phyloP scores from a whole-genome alignment of 2,888 invertebrate genomes.

The Caenorhabditis sp. region DNA sequence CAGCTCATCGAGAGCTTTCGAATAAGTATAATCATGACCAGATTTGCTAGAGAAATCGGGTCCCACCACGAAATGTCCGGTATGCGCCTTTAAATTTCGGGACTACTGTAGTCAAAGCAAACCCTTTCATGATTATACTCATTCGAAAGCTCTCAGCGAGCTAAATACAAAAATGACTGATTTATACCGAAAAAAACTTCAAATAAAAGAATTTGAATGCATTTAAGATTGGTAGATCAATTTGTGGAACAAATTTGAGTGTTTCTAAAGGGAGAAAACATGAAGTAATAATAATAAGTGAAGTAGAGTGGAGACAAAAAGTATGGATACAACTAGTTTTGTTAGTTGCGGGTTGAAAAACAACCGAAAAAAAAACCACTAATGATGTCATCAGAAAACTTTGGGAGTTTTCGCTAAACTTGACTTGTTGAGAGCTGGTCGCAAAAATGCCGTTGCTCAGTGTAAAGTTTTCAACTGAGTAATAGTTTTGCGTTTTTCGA shows the following conservation, averaged over 20 bases:
- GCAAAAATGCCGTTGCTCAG: too few relatives aligned
- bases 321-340: conserved; percentile 3
- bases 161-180: neutral
- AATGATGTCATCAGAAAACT: too few relatives aligned
- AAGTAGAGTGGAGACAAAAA: neutral
- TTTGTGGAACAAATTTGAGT: neutral
- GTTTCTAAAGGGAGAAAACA: neutral
- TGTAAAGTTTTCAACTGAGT: too few relatives aligned
- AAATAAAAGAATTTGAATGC: neutral
- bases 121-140: neutral
- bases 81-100: neutral
- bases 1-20: conserved; percentile 1
- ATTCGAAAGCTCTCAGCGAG: neutral
- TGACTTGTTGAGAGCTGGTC: too few relatives aligned
- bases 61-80: conserved; percentile 6
- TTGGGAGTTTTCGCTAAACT: too few relatives aligned
- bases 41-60: neutral
- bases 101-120: neutral
- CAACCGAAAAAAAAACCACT: neutral
- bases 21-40: conserved; percentile 17
- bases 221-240: neutral
- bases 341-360: neutral
- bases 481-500: too few relatives aligned
- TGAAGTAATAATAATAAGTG: neutral
- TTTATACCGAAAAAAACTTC: neutral